These are phyloP conservation scores for Masnerella sp. DNA, from an alignment of 2,888 invertebrate species.

Conservation along the genomic window DNA sequence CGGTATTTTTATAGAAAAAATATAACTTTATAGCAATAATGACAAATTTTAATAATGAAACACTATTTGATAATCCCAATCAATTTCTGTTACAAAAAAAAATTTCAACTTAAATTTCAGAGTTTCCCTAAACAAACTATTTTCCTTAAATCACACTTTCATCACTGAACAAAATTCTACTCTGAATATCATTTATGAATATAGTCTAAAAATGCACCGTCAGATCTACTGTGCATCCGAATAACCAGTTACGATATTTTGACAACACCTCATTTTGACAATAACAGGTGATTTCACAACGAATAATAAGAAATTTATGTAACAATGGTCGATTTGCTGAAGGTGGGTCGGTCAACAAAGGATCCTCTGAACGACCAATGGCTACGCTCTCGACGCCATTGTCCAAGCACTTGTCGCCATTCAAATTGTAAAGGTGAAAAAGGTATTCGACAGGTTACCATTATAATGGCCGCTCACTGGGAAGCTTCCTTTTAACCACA, in stretches of 20 bases:
- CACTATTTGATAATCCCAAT: too few relatives aligned
- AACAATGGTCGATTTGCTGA: constrained; percentile 23
- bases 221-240: too few relatives aligned
- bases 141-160: too few relatives aligned
- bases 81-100: too few relatives aligned
- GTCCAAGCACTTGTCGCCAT: constrained; percentile 61
- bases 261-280: constrained; percentile 24
- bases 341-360: constrained; percentile 30
- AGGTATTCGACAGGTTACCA: constrained; percentile 50
- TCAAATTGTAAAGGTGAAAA: constrained; percentile 50
- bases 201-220: too few relatives aligned
- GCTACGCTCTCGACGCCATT: constrained; percentile 49
- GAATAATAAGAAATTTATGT: constrained; percentile 18
- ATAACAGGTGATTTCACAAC: constrained; percentile 30
- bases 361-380: constrained; percentile 38
- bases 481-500: constrained; percentile 17
- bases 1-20: too few relatives aligned
- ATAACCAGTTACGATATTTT: constrained; percentile 17
- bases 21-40: too few relatives aligned
- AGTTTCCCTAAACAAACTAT: too few relatives aligned
- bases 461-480: constrained; percentile 29
- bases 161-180: too few relatives aligned
- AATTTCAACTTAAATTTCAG: too few relatives aligned
- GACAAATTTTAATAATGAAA: too few relatives aligned
- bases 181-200: too few relatives aligned